phyloP scores from a whole-genome alignment of 2,113 vertebrate species.

The Sardina pilchardus region DNA sequence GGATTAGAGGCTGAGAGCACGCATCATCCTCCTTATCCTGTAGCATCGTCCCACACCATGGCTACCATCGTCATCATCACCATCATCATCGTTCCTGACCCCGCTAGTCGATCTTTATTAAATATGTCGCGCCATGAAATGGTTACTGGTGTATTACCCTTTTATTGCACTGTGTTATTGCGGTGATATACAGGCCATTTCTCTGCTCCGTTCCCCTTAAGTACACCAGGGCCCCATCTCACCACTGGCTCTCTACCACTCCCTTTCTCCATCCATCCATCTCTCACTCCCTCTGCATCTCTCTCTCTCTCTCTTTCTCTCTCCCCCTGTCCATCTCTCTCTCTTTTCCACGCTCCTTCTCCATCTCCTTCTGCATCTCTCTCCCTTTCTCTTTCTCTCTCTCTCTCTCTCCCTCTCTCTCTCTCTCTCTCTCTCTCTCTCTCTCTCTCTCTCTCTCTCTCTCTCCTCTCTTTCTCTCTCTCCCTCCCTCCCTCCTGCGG shows the following conservation, averaged over 20 bases:
- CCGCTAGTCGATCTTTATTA: conserved; percentile 4
- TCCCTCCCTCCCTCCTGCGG: neutral
- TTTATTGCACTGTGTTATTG: neutral
- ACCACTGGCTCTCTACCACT: neutral
- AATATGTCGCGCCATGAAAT: neutral
- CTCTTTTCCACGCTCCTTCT: neutral
- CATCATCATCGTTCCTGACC: neutral
- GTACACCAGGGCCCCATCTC: neutral
- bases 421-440: neutral
- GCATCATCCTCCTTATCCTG: neutral
- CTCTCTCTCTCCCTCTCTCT: neutral
- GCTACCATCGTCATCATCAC: neutral
- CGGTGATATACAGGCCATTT: neutral
- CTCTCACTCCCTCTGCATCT: neutral
- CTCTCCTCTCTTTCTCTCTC: neutral
- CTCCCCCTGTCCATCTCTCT: neutral
- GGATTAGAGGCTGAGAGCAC: neutral
- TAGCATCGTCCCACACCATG: neutral
- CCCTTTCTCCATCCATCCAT: neutral
- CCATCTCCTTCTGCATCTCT: too few relatives aligned
- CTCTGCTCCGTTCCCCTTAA: neutral
- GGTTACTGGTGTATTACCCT: conserved; percentile 1
- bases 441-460: neutral
- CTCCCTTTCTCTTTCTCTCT: neutral
- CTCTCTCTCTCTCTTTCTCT: neutral